phyloP scores from a whole-genome alignment of 2,113 vertebrate species.

The Hiodon tergisus region DNA sequence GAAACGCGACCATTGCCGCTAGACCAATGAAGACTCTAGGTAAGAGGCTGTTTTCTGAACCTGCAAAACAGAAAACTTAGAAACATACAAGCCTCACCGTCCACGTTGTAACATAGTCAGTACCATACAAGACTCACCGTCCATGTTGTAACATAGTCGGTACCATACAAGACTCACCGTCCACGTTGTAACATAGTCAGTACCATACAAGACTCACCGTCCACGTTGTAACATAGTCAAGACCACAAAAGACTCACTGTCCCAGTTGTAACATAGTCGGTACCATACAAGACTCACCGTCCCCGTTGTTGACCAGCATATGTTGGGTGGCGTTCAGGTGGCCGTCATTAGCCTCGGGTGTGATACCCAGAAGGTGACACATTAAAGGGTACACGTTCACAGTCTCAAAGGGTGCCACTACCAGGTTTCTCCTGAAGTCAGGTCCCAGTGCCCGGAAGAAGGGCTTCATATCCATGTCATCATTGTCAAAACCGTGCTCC shows the following conservation, averaged over 20 bases:
- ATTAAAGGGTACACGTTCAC: slow-evolving; percentile 71
- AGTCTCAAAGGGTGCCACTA: slow-evolving; percentile 71
- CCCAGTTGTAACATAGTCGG: neutral
- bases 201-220: no score
- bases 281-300: slow-evolving; percentile 16
- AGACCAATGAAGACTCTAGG: slow-evolving; percentile 36
- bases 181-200: no score
- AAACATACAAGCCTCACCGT: no score
- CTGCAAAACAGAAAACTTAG: neutral
- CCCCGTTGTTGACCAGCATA: slow-evolving; percentile 41
- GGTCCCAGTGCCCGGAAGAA: slow-evolving; percentile 66
- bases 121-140: no score
- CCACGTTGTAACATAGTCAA: no score
- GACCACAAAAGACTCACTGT: no score
- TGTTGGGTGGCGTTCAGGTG: slow-evolving; percentile 41
- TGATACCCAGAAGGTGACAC: slow-evolving; percentile 68
- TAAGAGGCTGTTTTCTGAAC: neutral
- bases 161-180: no score
- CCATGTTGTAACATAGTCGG: no score
- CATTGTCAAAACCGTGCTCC: slow-evolving; percentile 62
- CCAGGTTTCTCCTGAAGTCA: slow-evolving; percentile 52
- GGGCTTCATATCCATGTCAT: slow-evolving; percentile 67
- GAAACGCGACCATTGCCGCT: slow-evolving; percentile 45
- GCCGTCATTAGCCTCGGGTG: slow-evolving; percentile 68
- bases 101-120: no score